Base-by-base conservation (phyloP, 2,797 vertebrate genomes). In the Gymnoscopelus braueri region DNA sequence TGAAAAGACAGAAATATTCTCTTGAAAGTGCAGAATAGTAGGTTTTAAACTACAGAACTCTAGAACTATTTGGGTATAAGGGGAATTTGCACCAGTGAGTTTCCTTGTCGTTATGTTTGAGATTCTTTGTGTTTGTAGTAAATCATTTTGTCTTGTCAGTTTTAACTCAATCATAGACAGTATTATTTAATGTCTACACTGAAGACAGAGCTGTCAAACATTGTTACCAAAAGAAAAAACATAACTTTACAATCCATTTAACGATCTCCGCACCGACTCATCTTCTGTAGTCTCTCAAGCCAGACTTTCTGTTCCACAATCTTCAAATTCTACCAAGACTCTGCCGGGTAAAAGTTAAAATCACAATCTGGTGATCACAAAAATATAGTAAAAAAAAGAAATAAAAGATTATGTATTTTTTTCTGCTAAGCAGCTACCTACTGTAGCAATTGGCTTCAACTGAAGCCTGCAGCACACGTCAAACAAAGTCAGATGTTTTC, bases 31-130 rank as follows among this genome's bases (percentile, higher is more conserved):
- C 79, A 78, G 78, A 72, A 85, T 80, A 64, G 67, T 79, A 61
- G 32, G 5, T 39, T 39, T 44, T 44, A 67, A 82, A 72, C 50
- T 24, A 77, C 84, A 86, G 71, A 68, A 81, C 81, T 88, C 86
- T 74, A 44, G 8, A 44, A 9, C 39, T 44, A 75, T 72, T 84
- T 66, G 82, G 74, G 82, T 69, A 80, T 75, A 81, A 85, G 95
- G 94, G 93, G 94, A 44, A 94, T 90, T 95, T 89, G 93, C 95
- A 96, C 96, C 93, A 92, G 65, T 88, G 94, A 92, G 95, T 96
- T 95, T 95, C 95, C 96, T 94, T 95, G 96, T 96, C 94, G 94
- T 95, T 96, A 95, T 95, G 96, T 95, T 96, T 95, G 94, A 94
- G 75, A 87, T 50, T 91, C 83, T 87, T 86, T 84, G 93, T 86